A percentile compares a stretch with the other conserved stretches of the same genome.
Conservation (phyloP, 2,113 vertebrate genomes). For the Philantomba maxwellii region DNA sequence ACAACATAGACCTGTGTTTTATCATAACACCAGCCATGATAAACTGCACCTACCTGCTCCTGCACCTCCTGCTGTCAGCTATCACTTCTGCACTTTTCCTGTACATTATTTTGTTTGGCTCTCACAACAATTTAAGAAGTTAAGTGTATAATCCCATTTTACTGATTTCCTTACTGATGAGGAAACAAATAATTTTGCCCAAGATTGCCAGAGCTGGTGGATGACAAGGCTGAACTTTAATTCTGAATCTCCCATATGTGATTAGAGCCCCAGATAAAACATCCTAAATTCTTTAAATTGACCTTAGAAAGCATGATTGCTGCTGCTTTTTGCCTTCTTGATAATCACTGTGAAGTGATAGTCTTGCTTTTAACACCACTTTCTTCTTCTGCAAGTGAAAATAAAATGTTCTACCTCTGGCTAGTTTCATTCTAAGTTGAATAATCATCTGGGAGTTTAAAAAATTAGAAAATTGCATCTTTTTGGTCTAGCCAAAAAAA, state of each 20-base stretch:
- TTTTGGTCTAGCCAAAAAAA: slow-evolving; percentile 43
- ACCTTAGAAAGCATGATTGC: background rate
- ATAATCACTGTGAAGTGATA: background rate
- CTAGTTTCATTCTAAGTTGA: slow-evolving; percentile 36
- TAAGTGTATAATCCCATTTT: background rate
- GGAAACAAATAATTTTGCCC: background rate
- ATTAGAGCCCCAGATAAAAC: background rate
- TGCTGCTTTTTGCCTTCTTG: background rate
- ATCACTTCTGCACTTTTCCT: background rate
- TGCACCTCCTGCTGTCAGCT: background rate
- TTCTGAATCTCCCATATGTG: background rate
- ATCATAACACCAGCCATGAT: background rate
- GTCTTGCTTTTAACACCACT: background rate
- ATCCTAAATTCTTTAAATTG: background rate
- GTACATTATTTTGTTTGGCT: background rate
- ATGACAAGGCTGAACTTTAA: background rate
- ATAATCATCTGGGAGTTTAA: slow-evolving; percentile 29
- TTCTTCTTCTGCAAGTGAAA: slow-evolving; percentile 19
- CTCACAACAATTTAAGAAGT: background rate
- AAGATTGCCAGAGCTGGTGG: background rate
- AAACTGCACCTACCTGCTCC: background rate
- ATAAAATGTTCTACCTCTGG: slow-evolving; percentile 3
- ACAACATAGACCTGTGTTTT: background rate
- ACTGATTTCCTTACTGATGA: background rate
- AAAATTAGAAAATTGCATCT: slow-evolving; percentile 34